Evolutionary conservation across 1,140 invertebrate genomes (phyloP).

Genomic region (Nephila pilipes): DNA sequence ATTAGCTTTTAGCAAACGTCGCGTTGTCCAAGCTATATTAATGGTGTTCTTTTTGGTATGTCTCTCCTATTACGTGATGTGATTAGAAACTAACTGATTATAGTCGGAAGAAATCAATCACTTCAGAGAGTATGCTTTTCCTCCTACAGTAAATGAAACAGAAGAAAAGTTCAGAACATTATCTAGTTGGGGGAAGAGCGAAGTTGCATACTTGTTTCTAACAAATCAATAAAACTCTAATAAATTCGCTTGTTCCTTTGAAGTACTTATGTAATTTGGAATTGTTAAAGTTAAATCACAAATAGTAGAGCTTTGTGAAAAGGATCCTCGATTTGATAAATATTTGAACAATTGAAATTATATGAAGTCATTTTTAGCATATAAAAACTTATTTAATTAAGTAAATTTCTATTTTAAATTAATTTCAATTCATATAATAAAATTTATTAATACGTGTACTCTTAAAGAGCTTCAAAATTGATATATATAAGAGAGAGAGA

Average conservation of each 20-base stretch:
- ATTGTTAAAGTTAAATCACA: neutral
- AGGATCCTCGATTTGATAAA: too few species aligned
- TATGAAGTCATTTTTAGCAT: too few species aligned
- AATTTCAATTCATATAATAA: too few species aligned
- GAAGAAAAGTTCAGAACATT: conserved; percentile 29
- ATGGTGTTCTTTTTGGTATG: conserved; percentile 45
- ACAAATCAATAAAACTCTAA: neutral
- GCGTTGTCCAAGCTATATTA: conserved; percentile 46
- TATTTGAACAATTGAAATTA: too few species aligned
- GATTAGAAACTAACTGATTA: conserved; percentile 58
- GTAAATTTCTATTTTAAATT: too few species aligned
- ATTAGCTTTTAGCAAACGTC: conserved; percentile 42
- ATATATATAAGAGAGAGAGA: too few species aligned
- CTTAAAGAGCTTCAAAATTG: too few species aligned
- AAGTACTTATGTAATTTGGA: neutral
- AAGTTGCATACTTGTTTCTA: conserved; percentile 12
- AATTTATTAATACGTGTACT: too few species aligned
- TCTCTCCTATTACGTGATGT: conserved; percentile 42
- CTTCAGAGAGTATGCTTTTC: conserved; percentile 34
- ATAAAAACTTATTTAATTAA: too few species aligned
- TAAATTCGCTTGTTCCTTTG: neutral
- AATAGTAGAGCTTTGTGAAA: too few species aligned
- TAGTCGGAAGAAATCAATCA: conserved; percentile 42
- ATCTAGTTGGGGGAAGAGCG: conserved; percentile 11
- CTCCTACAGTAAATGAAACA: conserved; percentile 40